Evolutionary conservation across 2,113 vertebrate species (phyloP).

Genomic region (Craseonycteris thonglongyai): DNA sequence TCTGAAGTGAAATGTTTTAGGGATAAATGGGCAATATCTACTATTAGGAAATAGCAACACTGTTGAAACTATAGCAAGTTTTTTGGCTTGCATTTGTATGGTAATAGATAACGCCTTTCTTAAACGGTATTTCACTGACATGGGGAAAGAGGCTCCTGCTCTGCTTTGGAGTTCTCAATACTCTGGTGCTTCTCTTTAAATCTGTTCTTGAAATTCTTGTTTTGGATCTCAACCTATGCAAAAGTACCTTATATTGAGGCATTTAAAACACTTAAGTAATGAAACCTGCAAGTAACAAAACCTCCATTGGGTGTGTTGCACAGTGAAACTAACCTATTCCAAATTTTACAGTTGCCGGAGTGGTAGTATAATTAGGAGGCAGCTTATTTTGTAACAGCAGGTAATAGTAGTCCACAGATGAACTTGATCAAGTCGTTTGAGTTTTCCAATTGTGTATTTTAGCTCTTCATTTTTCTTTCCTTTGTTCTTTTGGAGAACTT

Average conservation of each 20-base stretch:
- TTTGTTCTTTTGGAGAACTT: slow-evolving; percentile 23
- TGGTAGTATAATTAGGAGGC: not conserved
- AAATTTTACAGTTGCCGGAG: not conserved
- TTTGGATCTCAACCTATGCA: not conserved
- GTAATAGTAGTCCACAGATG: not conserved
- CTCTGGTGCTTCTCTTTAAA: not conserved
- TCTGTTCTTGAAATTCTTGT: not conserved
- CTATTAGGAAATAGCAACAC: not conserved
- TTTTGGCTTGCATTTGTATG: slow-evolving; percentile 13
- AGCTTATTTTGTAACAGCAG: not conserved
- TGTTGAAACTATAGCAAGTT: not conserved
- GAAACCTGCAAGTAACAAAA: not conserved
- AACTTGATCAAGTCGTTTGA: not conserved
- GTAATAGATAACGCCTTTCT: not conserved
- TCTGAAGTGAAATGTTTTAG: slow-evolving; percentile 31
- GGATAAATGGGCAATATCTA: not conserved
- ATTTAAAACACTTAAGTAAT: not conserved
- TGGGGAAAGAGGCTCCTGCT: not conserved
- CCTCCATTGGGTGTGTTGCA: not conserved
- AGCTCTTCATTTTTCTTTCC: not conserved
- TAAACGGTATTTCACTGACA: slow-evolving; percentile 2
- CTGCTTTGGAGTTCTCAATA: not conserved
- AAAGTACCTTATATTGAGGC: not conserved
- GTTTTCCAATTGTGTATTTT: not conserved
- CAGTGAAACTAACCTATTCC: not conserved